Evolutionary conservation across 2,888 invertebrate species (phyloP).

Genomic region (Phlogophora meticulosa): DNA sequence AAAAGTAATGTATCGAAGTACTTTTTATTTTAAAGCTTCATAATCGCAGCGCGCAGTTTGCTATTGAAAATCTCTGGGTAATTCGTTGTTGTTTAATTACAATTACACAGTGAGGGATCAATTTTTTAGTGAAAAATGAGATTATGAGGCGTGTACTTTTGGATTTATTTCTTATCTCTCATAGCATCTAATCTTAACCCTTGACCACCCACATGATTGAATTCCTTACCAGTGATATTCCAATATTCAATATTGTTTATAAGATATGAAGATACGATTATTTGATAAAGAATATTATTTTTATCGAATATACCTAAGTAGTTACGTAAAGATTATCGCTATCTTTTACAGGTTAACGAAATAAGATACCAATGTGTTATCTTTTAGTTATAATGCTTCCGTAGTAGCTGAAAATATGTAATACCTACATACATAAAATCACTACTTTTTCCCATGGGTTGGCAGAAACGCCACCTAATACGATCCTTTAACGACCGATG

Average conservation of each 20-base stretch:
- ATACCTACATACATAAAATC: no score
- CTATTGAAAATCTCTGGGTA: no score
- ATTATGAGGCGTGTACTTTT: no score
- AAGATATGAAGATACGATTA: conserved; percentile 39
- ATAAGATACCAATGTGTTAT: conserved; percentile 23
- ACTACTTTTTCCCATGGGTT: no score
- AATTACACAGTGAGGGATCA: no score
- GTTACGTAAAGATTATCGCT: conserved; percentile 41
- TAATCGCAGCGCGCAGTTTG: no score
- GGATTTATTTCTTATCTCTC: conserved; percentile 19
- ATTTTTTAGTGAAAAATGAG: no score
- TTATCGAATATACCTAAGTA: conserved; percentile 32
- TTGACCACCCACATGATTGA: conserved; percentile 23
- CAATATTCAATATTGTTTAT: conserved; percentile 14
- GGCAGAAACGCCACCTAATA: no score
- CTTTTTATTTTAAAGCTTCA: no score
- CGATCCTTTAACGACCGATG: no score
- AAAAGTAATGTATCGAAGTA: no score
- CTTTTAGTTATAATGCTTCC: conserved; percentile 35
- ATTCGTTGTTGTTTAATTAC: no score
- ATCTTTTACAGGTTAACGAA: conserved; percentile 31
- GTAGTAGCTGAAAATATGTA: conserved; percentile 10
- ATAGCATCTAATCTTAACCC: conserved; percentile 15
- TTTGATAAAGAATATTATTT: conserved; percentile 28
- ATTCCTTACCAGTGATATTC: conserved; percentile 10